Conservation (phyloP, 2,797 vertebrate genomes). For the Bradypus variegatus region DNA sequence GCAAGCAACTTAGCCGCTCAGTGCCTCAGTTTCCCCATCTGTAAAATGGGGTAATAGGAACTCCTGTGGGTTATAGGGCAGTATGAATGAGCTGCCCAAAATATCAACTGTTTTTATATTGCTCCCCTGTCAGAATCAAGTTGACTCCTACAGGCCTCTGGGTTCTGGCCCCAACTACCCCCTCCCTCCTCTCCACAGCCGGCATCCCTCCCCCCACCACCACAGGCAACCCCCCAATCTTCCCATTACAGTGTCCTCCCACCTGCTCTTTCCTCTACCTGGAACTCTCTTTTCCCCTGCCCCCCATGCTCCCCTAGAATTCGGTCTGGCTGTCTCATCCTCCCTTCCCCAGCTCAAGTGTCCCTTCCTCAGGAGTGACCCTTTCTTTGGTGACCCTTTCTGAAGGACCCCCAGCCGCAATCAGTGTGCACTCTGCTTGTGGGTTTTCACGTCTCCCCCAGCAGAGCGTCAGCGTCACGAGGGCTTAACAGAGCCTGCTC, state of each 20-base stretch:
- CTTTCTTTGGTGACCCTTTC: not conserved
- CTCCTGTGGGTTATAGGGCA: not conserved
- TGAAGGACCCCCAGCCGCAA: not conserved
- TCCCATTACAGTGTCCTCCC: not conserved
- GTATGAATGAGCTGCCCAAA: not conserved
- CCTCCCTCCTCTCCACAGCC: rapidly evolving
- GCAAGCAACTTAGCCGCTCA: not conserved
- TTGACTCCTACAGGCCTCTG: not conserved
- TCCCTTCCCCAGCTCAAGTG: not conserved
- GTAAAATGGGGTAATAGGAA: not conserved
- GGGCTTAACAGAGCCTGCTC: not conserved
- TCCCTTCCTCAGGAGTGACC: not conserved
- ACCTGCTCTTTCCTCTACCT: not conserved
- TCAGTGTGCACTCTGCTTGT: rapidly evolving
- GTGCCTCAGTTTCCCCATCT: not conserved
- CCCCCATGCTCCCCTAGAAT: not conserved
- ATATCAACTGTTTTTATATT: not conserved
- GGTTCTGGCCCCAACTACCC: not conserved
- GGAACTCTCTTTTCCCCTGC: not conserved
- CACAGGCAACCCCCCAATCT: not conserved
- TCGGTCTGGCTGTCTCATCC: not conserved
- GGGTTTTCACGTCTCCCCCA: not conserved
- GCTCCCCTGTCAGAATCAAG: not conserved
- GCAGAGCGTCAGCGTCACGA: not conserved
- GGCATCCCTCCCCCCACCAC: not conserved